A percentile compares a stretch with the other conserved stretches of the same genome.
These are phyloP conservation scores for Megaptera novaeangliae DNA, from an alignment of 2,113 vertebrate species.

Conservation along the genomic window DNA sequence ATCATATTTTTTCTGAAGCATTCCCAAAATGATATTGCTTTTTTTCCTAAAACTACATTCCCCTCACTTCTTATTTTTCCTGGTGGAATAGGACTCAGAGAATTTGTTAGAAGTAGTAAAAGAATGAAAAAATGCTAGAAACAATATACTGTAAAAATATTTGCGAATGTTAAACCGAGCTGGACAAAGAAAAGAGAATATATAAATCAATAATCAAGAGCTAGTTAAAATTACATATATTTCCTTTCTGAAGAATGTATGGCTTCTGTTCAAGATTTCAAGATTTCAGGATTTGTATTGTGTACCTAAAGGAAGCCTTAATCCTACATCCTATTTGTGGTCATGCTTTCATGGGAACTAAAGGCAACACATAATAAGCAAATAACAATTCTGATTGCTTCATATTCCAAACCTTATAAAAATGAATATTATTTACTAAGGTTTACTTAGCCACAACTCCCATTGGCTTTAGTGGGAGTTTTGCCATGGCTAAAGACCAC, in stretches of 20 bases:
- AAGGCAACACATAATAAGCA: slow-evolving; percentile 34
- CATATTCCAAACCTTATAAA: slow-evolving; percentile 39
- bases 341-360: slow-evolving; percentile 31
- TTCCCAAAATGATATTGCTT: background rate
- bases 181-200: background rate
- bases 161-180: background rate
- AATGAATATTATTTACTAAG: slow-evolving; percentile 43
- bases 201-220: background rate
- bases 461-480: slow-evolving; percentile 24
- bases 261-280: background rate
- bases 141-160: background rate
- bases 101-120: background rate
- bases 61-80: background rate
- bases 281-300: background rate
- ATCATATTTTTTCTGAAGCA: background rate
- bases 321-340: background rate
- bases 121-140: background rate
- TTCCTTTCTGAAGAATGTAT: background rate
- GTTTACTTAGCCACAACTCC: slow-evolving; percentile 44
- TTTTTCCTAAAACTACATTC: background rate
- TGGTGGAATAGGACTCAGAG: background rate
- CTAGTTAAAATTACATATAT: background rate
- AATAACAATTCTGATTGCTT: slow-evolving; percentile 39
- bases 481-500: slow-evolving; percentile 33
- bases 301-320: background rate